Evolutionary conservation across 2,113 vertebrate genomes (phyloP).

Genomic region (Festucalex cinctus): DNA sequence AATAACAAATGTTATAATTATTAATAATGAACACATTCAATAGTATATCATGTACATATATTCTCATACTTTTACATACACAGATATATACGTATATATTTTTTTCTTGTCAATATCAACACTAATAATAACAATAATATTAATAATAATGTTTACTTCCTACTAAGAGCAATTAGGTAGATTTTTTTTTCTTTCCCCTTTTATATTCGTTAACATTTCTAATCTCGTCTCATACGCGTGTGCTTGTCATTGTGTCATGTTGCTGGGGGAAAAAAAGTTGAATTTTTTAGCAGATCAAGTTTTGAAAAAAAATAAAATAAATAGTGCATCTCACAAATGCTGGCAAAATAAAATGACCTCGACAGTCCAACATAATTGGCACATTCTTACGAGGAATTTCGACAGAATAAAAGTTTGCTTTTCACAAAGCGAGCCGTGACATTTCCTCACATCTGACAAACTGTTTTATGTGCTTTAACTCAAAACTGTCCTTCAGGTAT

Average conservation of each 20-base stretch:
- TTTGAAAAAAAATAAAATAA: conserved; percentile 5
- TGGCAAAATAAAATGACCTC: background rate
- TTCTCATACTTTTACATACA: no score
- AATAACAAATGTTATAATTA: no score
- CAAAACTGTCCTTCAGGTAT: background rate
- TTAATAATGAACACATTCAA: no score
- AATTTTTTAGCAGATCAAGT: background rate
- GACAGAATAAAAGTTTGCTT: background rate
- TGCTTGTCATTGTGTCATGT: background rate
- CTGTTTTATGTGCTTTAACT: background rate
- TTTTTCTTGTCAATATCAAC: no score
- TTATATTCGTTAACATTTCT: conserved; percentile 45
- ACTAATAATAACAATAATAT: no score
- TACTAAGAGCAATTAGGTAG: conserved; percentile 68
- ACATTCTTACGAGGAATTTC: background rate
- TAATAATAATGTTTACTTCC: no score
- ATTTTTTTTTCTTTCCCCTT: conserved; percentile 36
- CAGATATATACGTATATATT: no score
- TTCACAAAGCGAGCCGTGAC: background rate
- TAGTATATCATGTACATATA: no score
- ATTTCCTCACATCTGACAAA: background rate
- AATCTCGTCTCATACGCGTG: conserved; percentile 7
- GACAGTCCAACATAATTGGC: background rate
- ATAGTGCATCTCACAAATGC: background rate
- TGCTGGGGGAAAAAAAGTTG: background rate